Percentiles rank a stretch among this genome's conserved stretches.
phyloP scores from a whole-genome alignment of 2,888 invertebrate species.

The Torymus texanus region DNA sequence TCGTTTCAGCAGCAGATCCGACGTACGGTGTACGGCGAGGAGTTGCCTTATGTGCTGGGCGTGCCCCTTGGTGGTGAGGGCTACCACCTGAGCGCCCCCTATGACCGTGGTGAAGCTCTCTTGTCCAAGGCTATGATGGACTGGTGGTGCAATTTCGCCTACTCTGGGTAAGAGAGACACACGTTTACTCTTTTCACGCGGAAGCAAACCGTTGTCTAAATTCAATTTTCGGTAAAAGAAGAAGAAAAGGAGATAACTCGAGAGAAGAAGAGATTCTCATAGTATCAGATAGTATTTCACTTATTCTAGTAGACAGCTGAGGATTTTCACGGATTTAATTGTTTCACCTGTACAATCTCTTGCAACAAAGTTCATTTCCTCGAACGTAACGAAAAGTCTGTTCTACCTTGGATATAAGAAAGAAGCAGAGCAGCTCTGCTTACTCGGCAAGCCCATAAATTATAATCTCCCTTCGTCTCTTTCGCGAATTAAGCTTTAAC shows the following conservation, averaged over 20 bases:
- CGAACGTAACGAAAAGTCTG: conserved; percentile 36
- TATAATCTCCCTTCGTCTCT: conserved; percentile 4
- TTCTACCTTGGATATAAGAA: not conserved
- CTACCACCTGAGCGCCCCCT: conserved; percentile 84
- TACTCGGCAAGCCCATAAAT: conserved; percentile 6
- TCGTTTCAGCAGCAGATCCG: conserved; percentile 68
- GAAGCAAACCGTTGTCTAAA: no score
- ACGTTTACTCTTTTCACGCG: no score
- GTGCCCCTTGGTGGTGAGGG: conserved; percentile 84
- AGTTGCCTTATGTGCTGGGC: conserved; percentile 91
- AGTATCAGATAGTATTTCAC: no score
- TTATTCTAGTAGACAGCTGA: not conserved
- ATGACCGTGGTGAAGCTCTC: conserved; percentile 85
- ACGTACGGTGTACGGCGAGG: conserved; percentile 85
- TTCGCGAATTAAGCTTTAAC: not conserved
- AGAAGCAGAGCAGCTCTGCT: not conserved
- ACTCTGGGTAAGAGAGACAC: conserved; percentile 83
- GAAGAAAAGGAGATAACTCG: no score
- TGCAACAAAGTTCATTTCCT: conserved; percentile 4
- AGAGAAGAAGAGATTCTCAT: no score
- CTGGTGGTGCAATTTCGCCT: conserved; percentile 93
- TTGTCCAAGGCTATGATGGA: conserved; percentile 92
- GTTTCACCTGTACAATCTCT: conserved; percentile 10
- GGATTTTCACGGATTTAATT: conserved; percentile 11
- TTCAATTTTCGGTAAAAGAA: no score